Conservation (phyloP, 2,888 invertebrate genomes). For the Catocala sponsa region DNA sequence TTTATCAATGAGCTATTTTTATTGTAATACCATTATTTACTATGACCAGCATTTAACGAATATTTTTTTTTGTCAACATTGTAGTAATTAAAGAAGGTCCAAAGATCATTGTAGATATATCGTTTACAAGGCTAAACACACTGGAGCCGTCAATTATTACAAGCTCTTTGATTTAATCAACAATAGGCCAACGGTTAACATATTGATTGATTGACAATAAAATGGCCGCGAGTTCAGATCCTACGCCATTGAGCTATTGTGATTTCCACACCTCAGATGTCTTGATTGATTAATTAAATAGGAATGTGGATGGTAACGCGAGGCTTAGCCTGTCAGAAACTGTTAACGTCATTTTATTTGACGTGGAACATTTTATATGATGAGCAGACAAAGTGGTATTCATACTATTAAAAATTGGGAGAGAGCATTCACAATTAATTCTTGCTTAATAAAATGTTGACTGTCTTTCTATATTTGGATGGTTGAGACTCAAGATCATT, state of each 20-base stretch:
- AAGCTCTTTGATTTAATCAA: not conserved
- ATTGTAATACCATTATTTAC: too few species aligned
- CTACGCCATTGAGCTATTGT: not conserved
- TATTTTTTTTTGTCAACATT: too few species aligned
- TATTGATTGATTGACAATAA: conserved; percentile 15
- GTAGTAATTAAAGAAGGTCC: not conserved
- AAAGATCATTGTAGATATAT: not conserved
- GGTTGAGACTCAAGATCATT: too few species aligned
- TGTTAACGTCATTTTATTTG: not conserved
- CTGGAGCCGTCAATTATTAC: conserved; percentile 12
- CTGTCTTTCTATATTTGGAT: too few species aligned
- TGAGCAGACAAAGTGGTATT: too few species aligned
- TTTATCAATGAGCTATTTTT: too few species aligned
- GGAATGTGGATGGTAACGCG: not conserved
- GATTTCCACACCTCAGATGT: too few species aligned
- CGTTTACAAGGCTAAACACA: conserved; percentile 3
- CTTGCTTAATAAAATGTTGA: too few species aligned
- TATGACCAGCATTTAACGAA: too few species aligned
- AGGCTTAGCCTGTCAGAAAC: not conserved
- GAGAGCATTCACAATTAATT: too few species aligned
- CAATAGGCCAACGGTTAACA: conserved; percentile 2
- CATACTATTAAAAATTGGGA: too few species aligned
- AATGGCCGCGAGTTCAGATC: not conserved
- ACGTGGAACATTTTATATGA: too few species aligned
- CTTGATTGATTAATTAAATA: conserved; percentile 11